Evolutionary conservation across 53 echinoderm and acorn worm species (phyloP).

Genomic region (Arbacia lixula): DNA sequence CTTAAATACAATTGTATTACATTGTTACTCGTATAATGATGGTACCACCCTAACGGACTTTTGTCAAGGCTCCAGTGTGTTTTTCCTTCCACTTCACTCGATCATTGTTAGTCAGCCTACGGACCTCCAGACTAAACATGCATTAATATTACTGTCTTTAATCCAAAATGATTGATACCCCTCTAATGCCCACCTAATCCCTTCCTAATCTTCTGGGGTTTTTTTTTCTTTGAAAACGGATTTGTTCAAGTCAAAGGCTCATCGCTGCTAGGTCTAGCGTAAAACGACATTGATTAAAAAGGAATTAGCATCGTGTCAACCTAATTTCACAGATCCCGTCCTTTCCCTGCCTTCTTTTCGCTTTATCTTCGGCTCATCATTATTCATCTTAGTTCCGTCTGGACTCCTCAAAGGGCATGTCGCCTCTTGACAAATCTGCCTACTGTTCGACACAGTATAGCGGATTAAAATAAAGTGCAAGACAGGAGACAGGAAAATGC

Average conservation of each 20-base stretch:
- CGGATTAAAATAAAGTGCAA: too few relatives aligned
- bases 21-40: too few relatives aligned
- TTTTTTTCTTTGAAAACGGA: not conserved
- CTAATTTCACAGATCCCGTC: constrained; percentile 25
- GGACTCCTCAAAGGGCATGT: constrained; percentile 30
- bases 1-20: too few relatives aligned
- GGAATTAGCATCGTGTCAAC: constrained; percentile 11
- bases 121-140: too few relatives aligned
- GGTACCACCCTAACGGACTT: too few relatives aligned
- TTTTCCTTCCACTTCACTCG: too few relatives aligned
- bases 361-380: constrained; percentile 5
- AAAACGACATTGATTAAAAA: constrained; percentile 35
- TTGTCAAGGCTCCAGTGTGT: too few relatives aligned
- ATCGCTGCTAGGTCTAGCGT: constrained; percentile 9
- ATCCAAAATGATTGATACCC: constrained; percentile 12
- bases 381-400: constrained; percentile 5
- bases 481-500: too few relatives aligned
- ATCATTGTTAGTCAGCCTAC: too few relatives aligned
- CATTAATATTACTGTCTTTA: constrained; percentile 36
- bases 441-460: too few relatives aligned
- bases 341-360: constrained; percentile 8
- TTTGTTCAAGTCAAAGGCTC: not conserved
- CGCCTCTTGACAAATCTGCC: constrained; percentile 4
- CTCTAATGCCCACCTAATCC: not conserved
- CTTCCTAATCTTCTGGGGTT: not conserved